Evolutionary conservation across 2,888 invertebrate genomes (phyloP).

Genomic region (Dione vanillae): DNA sequence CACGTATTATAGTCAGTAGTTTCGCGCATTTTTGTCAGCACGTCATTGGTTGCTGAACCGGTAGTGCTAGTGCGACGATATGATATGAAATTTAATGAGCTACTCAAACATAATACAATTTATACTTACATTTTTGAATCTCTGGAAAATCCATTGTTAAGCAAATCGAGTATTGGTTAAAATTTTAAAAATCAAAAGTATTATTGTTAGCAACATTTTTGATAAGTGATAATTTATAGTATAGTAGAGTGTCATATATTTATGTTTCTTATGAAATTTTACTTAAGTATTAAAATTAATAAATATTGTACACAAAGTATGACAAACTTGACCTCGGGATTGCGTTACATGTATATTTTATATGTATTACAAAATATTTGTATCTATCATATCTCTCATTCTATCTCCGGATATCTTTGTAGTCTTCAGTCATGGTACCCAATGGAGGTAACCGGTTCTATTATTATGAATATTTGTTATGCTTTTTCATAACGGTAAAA

Average conservation of each 20-base stretch:
- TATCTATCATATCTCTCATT: slow-evolving; percentile 36
- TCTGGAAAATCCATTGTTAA: slow-evolving; percentile 46
- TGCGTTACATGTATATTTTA: slow-evolving; percentile 30
- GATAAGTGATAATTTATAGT: not conserved
- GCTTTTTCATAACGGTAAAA: slow-evolving; percentile 34
- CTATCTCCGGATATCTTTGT: slow-evolving; percentile 35
- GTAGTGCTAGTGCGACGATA: slow-evolving; percentile 45
- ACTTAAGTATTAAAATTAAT: not conserved
- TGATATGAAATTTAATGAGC: slow-evolving; percentile 52
- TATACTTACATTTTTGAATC: slow-evolving; percentile 42
- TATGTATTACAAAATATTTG: slow-evolving; percentile 37
- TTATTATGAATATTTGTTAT: not conserved
- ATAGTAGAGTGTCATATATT: not conserved
- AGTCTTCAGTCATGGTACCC: slow-evolving; percentile 22
- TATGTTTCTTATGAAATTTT: slow-evolving; percentile 1
- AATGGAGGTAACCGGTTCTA: slow-evolving; percentile 27
- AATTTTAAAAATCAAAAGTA: not conserved
- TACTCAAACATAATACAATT: slow-evolving; percentile 48
- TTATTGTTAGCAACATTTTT: not conserved
- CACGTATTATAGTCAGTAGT: slow-evolving; percentile 62
- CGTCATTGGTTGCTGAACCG: slow-evolving; percentile 62
- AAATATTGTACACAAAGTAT: slow-evolving; percentile 20
- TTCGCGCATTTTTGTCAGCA: slow-evolving; percentile 79
- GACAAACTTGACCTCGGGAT: slow-evolving; percentile 44
- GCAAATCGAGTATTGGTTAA: slow-evolving; percentile 6